phyloP scores from a whole-genome alignment of 2,797 vertebrate genomes.

The Pseudomugil gertrudae region DNA sequence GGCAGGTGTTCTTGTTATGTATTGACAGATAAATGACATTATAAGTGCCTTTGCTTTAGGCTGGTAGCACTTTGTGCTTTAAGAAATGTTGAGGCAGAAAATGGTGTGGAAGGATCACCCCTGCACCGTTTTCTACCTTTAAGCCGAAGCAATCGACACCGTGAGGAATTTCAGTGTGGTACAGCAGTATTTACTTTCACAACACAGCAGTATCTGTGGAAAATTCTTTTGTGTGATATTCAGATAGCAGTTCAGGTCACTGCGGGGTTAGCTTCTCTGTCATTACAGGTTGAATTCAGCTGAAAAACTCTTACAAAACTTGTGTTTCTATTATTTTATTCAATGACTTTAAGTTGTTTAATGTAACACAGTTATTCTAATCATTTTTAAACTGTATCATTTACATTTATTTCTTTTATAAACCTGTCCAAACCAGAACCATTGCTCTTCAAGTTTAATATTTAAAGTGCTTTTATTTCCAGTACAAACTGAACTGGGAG shows the following conservation, averaged over 20 bases:
- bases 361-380: not conserved
- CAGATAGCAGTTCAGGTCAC: slow-evolving; percentile 17
- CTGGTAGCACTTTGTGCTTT: not conserved
- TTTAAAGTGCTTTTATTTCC: not conserved
- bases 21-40: slow-evolving; percentile 3
- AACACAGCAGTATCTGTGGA: slow-evolving; percentile 1
- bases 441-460: not conserved
- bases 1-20: too few relatives aligned
- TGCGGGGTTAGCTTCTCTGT: not conserved
- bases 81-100: not conserved
- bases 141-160: not conserved
- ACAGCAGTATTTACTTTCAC: slow-evolving; percentile 30
- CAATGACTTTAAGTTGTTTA: not conserved
- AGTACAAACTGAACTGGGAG: slow-evolving; percentile 2
- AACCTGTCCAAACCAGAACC: not conserved
- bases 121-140: not conserved
- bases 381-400: not conserved
- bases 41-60: too few relatives aligned
- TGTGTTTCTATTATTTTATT: not conserved
- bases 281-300: not conserved
- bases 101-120: not conserved
- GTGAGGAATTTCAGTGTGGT: not conserved
- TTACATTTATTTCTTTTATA: not conserved
- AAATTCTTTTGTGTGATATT: slow-evolving; percentile 17
- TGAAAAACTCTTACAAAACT: not conserved